phyloP scores from a whole-genome alignment of 2,888 invertebrate species.

The Clitarchus hookeri region DNA sequence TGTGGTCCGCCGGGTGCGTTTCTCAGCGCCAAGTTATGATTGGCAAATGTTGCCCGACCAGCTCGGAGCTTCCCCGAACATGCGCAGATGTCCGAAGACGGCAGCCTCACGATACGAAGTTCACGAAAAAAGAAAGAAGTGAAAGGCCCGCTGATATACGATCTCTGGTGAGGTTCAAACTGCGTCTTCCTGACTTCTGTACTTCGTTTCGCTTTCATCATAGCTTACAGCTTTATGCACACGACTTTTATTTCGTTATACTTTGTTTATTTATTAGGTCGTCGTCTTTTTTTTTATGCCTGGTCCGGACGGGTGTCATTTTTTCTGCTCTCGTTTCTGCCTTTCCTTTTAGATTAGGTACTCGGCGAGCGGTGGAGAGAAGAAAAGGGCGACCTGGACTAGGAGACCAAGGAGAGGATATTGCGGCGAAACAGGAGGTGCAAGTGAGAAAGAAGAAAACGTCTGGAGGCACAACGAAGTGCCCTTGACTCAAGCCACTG shows the following conservation, averaged over 20 bases:
- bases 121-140: neutral
- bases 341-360: neutral
- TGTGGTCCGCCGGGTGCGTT: neutral
- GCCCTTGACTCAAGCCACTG: constrained; percentile 8
- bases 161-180: neutral
- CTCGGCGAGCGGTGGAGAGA: neutral
- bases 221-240: neutral
- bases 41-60: neutral
- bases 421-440: neutral
- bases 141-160: neutral
- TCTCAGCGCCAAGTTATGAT: neutral
- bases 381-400: neutral
- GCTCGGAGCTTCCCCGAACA: neutral
- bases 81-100: neutral
- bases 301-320: neutral
- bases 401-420: neutral
- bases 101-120: neutral
- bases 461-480: neutral
- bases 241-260: neutral
- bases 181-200: neutral
- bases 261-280: neutral
- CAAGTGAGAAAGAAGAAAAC: neutral
- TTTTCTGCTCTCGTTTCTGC: neutral
- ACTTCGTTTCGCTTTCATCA: neutral
- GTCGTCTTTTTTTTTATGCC: neutral